phyloP scores from a whole-genome alignment of 2,113 vertebrate genomes.

The Girardinichthys multiradiatus region DNA sequence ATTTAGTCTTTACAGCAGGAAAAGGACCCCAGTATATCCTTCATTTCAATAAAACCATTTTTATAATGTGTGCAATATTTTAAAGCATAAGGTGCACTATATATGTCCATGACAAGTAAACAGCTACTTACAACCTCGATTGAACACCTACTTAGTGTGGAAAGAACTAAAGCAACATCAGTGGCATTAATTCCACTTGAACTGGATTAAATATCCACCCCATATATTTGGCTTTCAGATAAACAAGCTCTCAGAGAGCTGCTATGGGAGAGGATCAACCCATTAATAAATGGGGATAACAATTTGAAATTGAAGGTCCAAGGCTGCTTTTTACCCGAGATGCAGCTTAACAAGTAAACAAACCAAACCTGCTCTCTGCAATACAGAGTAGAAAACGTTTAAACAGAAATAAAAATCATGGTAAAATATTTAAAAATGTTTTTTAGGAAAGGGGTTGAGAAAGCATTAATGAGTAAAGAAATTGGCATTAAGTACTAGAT shows the following conservation, averaged over 20 bases:
- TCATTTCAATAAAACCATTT: not conserved
- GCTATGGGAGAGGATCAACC: not conserved
- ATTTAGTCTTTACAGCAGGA: not conserved
- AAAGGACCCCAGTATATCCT: not conserved
- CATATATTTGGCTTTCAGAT: not conserved
- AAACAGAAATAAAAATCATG: not conserved
- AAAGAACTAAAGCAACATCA: constrained; percentile 6
- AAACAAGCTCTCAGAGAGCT: constrained; percentile 4
- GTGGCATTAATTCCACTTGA: constrained; percentile 1
- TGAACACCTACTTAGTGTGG: not conserved
- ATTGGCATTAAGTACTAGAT: too few species aligned
- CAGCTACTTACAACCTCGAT: not conserved
- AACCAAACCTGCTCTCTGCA: constrained; percentile 5
- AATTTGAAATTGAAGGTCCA: constrained; percentile 31
- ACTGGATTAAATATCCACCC: not conserved
- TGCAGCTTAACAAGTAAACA: constrained; percentile 48
- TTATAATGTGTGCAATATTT: not conserved
- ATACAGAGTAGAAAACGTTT: constrained; percentile 3
- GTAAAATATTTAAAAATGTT: not conserved
- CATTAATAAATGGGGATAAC: constrained; percentile 41
- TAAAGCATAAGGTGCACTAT: not conserved
- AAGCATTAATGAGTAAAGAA: constrained; percentile 1
- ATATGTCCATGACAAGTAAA: not conserved
- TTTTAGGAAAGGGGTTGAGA: not conserved
- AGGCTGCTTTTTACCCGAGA: constrained; percentile 36